These are phyloP conservation scores for Noctuana brunneofusca DNA, from an alignment of 2,888 invertebrate species.

Conservation along the genomic window DNA sequence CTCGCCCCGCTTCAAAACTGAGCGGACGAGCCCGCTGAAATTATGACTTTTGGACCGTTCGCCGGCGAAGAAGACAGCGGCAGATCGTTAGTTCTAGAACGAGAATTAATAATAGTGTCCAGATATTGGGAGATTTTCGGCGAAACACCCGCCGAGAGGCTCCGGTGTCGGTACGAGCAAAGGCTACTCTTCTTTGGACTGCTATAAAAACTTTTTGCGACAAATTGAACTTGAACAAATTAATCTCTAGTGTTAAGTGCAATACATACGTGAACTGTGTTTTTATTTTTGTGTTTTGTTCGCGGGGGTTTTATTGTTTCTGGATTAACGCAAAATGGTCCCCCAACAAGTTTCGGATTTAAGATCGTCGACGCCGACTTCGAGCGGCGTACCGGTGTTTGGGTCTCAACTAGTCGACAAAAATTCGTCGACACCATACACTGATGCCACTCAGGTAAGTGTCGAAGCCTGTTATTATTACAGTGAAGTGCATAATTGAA, in stretches of 20 bases:
- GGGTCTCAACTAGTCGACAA: constrained; percentile 95
- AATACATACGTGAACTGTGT: constrained; percentile 79
- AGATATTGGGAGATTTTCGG: constrained; percentile 78
- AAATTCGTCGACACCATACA: constrained; percentile 96
- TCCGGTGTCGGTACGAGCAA: constrained; percentile 57
- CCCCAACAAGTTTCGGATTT: constrained; percentile 87
- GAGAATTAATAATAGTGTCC: constrained; percentile 79
- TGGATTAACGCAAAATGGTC: constrained; percentile 85
- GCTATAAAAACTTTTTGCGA: constrained; percentile 54
- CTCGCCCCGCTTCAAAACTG: constrained; percentile 75
- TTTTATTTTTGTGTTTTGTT: constrained; percentile 66
- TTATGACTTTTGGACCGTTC: constrained; percentile 81
- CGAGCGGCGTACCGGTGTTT: constrained; percentile 88
- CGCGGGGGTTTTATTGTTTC: constrained; percentile 56
- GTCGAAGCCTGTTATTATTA: constrained; percentile 11
- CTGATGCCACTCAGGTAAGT: constrained; percentile 98
- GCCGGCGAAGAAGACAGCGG: constrained; percentile 74
- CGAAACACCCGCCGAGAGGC: constrained; percentile 71
- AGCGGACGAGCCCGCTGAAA: constrained; percentile 76
- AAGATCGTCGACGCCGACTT: constrained; percentile 83
- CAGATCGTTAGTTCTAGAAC: constrained; percentile 73
- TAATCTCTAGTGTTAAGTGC: constrained; percentile 67
- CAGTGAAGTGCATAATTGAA: constrained; percentile 29
- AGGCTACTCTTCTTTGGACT: constrained; percentile 63
- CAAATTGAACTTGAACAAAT: constrained; percentile 57